phyloP scores from a whole-genome alignment of 2,888 invertebrate genomes.

The Aporophyla lueneburgensis region DNA sequence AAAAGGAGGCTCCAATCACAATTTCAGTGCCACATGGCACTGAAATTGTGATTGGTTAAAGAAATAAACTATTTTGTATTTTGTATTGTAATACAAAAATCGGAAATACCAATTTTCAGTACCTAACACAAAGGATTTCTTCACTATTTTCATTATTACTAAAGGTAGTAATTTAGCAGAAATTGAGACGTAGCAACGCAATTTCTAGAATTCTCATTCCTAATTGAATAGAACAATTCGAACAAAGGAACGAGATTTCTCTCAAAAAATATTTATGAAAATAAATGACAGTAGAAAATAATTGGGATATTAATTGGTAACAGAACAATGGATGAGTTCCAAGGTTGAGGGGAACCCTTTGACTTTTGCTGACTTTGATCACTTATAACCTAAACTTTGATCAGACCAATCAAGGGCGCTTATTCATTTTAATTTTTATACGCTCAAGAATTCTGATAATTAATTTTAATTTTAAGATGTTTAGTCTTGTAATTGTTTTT shows the following conservation, averaged over 20 bases:
- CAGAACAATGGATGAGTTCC: constrained; percentile 27
- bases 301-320: constrained; percentile 44
- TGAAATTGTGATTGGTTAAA: too few relatives aligned
- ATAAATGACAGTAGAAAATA: constrained; percentile 29
- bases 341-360: constrained; percentile 33
- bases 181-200: not conserved
- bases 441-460: not conserved
- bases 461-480: not conserved
- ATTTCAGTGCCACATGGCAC: too few relatives aligned
- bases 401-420: not conserved
- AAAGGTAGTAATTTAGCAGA: not conserved
- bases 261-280: constrained; percentile 17
- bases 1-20: too few relatives aligned
- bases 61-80: too few relatives aligned
- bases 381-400: constrained; percentile 25
- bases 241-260: constrained; percentile 16
- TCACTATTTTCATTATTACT: not conserved
- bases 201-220: not conserved
- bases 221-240: not conserved
- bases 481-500: too few relatives aligned
- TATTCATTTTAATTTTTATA: constrained; percentile 7
- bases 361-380: constrained; percentile 27
- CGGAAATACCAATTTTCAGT: too few relatives aligned
- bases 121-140: not conserved
- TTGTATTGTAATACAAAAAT: too few relatives aligned